Evolutionary conservation across 2,888 invertebrate species (phyloP), one percentile per base, ranked within the genome.

Genomic region (Cheilosia variabilis): DNA sequence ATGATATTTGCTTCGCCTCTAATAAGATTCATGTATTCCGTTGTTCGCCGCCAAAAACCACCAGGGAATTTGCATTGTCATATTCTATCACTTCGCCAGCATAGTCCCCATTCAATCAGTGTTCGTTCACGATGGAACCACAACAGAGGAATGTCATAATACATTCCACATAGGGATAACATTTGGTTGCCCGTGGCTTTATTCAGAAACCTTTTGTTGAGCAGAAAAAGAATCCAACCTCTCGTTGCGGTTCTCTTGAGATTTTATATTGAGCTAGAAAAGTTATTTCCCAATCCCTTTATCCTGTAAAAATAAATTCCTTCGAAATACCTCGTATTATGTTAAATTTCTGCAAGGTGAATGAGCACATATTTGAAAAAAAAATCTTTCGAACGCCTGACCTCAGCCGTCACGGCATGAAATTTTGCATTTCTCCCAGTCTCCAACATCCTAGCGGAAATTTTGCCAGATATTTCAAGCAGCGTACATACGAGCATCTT

Each of bases 21-120:
- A 66, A 57, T 55, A 19, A 22, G 58, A 58, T 55, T 52, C 68
- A 53, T 15, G 24, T 22, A 53, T n/a, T 53, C 34, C 68, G 34
- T 31, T 69, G 43, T 52, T 60, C 68, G 10, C n/a, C 37, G 27
- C 50, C 43, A 52, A 7, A 17, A 69, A 62, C 60, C 77, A 62
- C 45, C 19, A n/a, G 62, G 53, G 77, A 77, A 34, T 69, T 68
- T 52, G 41, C 60, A 53, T 53, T 60, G 68, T 77, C 68, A 62
- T 55, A 68, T 68, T 77, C 68, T 62, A 62, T 60, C 53, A 68
- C 50, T 69, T 45, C 45, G 53, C 17, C 62, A 62, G 53, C 58
- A 19, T 60, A 53, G 53, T 77, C 77, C 77, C 68, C 27, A 77
- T 68, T 77, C 69, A 77, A 77, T 77, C 68, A 77, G 77, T 55